phyloP scores from a whole-genome alignment of 1,140 invertebrate species.

The Brachionus plicatilis region DNA sequence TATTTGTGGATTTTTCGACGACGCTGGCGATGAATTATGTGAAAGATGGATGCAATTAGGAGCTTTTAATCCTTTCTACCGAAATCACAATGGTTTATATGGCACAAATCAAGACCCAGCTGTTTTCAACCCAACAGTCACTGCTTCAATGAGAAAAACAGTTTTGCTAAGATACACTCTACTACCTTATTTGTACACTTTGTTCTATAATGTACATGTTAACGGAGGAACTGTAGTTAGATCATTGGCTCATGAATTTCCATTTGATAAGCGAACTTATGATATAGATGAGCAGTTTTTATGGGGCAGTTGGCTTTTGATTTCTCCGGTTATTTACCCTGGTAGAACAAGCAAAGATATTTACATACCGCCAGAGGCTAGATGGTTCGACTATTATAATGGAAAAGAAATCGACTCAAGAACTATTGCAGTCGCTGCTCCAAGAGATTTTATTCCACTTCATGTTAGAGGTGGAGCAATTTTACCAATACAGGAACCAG shows the following conservation, averaged over 20 bases:
- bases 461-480: slow-evolving; percentile 54
- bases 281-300: slow-evolving; percentile 70
- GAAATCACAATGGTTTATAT: slow-evolving; percentile 49
- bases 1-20: slow-evolving; percentile 78
- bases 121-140: slow-evolving; percentile 17
- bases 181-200: slow-evolving; percentile 74
- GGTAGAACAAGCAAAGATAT: slow-evolving; percentile 47
- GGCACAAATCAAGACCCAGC: slow-evolving; percentile 49
- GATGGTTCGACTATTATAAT: slow-evolving; percentile 38
- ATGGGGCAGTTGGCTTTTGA: slow-evolving; percentile 68
- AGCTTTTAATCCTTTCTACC: slow-evolving; percentile 54
- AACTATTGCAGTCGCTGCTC: slow-evolving; percentile 40
- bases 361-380: slow-evolving; percentile 17
- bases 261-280: slow-evolving; percentile 61
- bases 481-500: slow-evolving; percentile 49
- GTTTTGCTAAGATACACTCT: slow-evolving; percentile 67
- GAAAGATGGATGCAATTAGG: slow-evolving; percentile 61
- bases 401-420: background rate
- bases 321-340: slow-evolving; percentile 67
- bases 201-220: slow-evolving; percentile 68
- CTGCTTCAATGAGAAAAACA: slow-evolving; percentile 56
- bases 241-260: slow-evolving; percentile 64
- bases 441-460: slow-evolving; percentile 49
- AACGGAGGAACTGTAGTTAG: slow-evolving; percentile 68
- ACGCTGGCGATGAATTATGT: slow-evolving; percentile 65